Evolutionary conservation across 2,797 vertebrate species (phyloP).

Genomic region (Tachyglossus aculeatus): DNA sequence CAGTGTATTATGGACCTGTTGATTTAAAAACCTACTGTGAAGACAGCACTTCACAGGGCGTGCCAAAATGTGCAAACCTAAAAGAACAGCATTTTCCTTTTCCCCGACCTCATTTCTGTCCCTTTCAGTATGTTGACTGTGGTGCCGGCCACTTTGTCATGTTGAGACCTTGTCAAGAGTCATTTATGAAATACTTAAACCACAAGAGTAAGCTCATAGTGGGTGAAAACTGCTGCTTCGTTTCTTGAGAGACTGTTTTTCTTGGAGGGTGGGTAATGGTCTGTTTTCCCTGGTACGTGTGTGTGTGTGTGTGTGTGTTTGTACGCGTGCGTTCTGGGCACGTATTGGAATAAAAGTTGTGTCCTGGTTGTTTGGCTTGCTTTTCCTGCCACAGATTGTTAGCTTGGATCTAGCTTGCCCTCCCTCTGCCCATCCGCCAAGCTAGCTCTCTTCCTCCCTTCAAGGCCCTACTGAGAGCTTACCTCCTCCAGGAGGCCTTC

Average conservation of each 20-base stretch:
- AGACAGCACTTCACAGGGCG: neutral
- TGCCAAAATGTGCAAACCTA: neutral
- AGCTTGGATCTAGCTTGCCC: no score
- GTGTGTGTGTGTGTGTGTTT: no score
- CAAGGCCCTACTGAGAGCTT: no score
- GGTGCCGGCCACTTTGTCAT: constrained; percentile 22
- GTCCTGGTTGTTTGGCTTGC: constrained; percentile 50
- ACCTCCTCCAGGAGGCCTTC: no score
- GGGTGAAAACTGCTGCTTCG: constrained; percentile 41
- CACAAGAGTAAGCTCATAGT: neutral
- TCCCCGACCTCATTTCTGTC: neutral
- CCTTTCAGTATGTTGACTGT: constrained; percentile 21
- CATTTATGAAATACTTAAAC: neutral
- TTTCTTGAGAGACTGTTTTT: constrained; percentile 51
- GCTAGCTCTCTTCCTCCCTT: no score
- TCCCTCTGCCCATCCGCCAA: no score
- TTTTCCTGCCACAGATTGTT: constrained; percentile 57
- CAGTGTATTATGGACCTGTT: neutral
- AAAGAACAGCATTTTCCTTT: neutral
- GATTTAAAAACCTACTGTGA: neutral
- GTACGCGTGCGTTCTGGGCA: no score
- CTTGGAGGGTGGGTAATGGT: constrained; percentile 44
- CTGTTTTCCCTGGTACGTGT: no score
- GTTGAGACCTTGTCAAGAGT: constrained; percentile 32
- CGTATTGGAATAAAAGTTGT: constrained; percentile 53